phyloP scores from a whole-genome alignment of 1,140 invertebrate genomes.

The Ylistrum balloti region DNA sequence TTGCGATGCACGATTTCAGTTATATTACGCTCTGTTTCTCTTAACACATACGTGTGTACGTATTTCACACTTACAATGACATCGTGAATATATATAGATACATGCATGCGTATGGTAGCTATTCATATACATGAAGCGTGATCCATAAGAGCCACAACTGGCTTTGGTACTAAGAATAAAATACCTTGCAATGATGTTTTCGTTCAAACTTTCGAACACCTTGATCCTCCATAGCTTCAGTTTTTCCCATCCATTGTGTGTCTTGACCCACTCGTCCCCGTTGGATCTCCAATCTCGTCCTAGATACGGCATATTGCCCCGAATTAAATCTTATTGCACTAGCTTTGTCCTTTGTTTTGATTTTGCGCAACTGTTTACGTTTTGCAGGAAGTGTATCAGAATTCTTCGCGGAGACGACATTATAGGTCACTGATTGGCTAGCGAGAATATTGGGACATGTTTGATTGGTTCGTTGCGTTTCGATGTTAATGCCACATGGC shows the following conservation, averaged over 20 bases:
- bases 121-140: neutral
- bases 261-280: constrained; percentile 99
- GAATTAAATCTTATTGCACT: constrained; percentile 44
- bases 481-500: constrained; percentile 60
- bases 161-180: neutral
- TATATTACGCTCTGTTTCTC: no score
- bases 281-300: constrained; percentile 90
- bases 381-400: constrained; percentile 69
- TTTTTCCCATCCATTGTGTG: constrained; percentile 89
- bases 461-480: constrained; percentile 56
- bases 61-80: neutral
- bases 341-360: constrained; percentile 60
- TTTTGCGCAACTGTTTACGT: constrained; percentile 76
- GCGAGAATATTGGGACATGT: neutral
- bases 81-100: neutral
- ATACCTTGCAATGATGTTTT: constrained; percentile 80
- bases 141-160: neutral
- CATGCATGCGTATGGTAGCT: neutral
- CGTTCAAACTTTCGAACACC: constrained; percentile 81
- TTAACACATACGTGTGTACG: neutral
- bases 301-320: constrained; percentile 92
- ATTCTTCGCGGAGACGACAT: constrained; percentile 55
- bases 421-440: constrained; percentile 43
- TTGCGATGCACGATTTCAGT: no score
- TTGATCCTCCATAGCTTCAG: constrained; percentile 79